Conservation (phyloP, 2,797 vertebrate species). For the Crocidura indochinensis region DNA sequence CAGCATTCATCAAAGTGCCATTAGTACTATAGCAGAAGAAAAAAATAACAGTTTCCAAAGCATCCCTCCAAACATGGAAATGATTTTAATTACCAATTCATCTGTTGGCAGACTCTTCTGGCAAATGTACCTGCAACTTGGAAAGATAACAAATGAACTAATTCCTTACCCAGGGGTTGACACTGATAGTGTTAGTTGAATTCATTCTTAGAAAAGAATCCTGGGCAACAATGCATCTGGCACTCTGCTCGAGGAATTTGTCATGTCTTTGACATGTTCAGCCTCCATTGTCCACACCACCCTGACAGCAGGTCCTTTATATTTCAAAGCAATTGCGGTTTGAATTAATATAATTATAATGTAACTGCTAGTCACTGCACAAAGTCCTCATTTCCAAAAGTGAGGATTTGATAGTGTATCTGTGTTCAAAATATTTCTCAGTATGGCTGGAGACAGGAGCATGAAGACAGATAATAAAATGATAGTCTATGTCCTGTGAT, state of each 20-base stretch:
- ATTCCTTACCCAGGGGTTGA: constrained; percentile 72
- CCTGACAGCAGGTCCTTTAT: constrained; percentile 83
- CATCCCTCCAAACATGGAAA: constrained; percentile 76
- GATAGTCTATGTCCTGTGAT: not conserved
- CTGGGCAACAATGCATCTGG: constrained; percentile 82
- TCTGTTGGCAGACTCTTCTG: constrained; percentile 84
- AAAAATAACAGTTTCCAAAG: constrained; percentile 70
- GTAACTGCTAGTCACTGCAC: constrained; percentile 81
- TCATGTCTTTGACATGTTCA: constrained; percentile 82
- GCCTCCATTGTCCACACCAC: constrained; percentile 83
- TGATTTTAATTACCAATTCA: constrained; percentile 85
- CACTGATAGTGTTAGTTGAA: constrained; percentile 65
- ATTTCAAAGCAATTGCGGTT: constrained; percentile 85
- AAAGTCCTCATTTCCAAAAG: constrained; percentile 81
- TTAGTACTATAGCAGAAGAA: constrained; percentile 36
- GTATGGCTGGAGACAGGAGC: constrained; percentile 1
- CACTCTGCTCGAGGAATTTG: constrained; percentile 80
- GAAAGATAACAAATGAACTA: constrained; percentile 81
- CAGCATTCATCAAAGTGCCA: constrained; percentile 26
- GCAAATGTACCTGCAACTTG: constrained; percentile 83
- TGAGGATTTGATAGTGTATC: constrained; percentile 72
- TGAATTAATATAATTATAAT: constrained; percentile 87
- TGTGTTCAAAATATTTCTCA: constrained; percentile 51
- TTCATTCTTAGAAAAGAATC: constrained; percentile 78
- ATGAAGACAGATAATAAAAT: constrained; percentile 43